Evolutionary conservation across 2,888 invertebrate genomes (phyloP), one percentile per base, ranked within the genome.

Genomic region (Coenonympha glycerion): DNA sequence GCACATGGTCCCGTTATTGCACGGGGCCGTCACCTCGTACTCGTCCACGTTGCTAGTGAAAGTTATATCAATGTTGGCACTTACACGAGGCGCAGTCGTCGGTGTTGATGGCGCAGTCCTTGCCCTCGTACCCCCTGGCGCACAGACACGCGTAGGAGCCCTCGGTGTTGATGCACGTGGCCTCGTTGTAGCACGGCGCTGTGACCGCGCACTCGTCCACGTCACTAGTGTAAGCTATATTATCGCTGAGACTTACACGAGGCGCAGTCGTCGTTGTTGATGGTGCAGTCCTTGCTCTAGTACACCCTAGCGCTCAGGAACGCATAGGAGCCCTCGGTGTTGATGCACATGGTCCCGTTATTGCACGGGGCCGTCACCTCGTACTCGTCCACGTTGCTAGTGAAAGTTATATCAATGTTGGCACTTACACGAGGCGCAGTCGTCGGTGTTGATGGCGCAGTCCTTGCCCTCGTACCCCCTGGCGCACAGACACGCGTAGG

Each of bases 1-100:
- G 68, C 98, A 98, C 0, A 95, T 95, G 3, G 97, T 97, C 0
- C 96, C 95, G n/a, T n/a, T n/a, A n/a, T n/a, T n/a, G n/a, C n/a
- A n/a, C n/a, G 96, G 95, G 0, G 91, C 89, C 2, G 94, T 93
- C n/a, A 11, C n/a, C 11, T 13, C n/a, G n/a, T n/a, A n/a, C n/a
- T n/a, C n/a, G n/a, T n/a, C n/a, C n/a, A n/a, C n/a, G n/a, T n/a
- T n/a, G n/a, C n/a, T n/a, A n/a, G n/a, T 24, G 9, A 6, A 8
- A n/a, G n/a, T n/a, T 3, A 13, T 13, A 15, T 13, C 19, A 19
- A 18, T n/a, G 1, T 4, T 15, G 24, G 37, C 61, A 91, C 92
- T 91, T 70, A 98, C 0, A 92, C 18, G 18, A 19, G 18, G 18
- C 18, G 18, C 18, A 19, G 18, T 19, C 18, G n/a, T 33, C 9